These are phyloP conservation scores for Eueides isabella DNA, from an alignment of 1,140 invertebrate genomes.

Conservation along the genomic window DNA sequence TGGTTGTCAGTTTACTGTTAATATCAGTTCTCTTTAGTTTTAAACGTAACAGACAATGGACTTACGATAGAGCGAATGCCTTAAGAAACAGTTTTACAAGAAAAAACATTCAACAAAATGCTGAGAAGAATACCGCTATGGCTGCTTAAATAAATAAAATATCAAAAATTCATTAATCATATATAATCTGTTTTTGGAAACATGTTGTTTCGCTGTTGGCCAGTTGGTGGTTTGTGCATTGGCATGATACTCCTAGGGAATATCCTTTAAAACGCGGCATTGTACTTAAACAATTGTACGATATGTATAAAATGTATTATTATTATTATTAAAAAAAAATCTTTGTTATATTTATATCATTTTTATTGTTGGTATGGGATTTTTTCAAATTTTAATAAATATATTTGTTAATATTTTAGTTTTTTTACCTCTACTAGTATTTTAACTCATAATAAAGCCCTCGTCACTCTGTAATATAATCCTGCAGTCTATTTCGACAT, in stretches of 20 bases:
- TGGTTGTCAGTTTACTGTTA: slow-evolving; percentile 42
- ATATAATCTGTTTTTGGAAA: background rate
- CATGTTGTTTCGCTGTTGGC: background rate
- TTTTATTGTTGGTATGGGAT: background rate
- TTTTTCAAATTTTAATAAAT: background rate
- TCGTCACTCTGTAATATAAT: too few species aligned
- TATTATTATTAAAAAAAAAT: background rate
- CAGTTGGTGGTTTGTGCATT: too few species aligned
- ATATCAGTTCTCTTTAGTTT: slow-evolving; percentile 37
- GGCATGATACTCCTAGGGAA: background rate
- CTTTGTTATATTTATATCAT: slow-evolving; percentile 2
- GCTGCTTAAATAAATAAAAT: slow-evolving; percentile 39
- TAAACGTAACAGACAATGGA: slow-evolving; percentile 59
- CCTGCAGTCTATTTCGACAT: too few species aligned
- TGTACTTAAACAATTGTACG: background rate
- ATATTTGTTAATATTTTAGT: background rate
- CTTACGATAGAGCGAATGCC: slow-evolving; percentile 31
- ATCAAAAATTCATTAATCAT: background rate
- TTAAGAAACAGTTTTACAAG: slow-evolving; percentile 48
- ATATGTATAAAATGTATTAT: background rate
- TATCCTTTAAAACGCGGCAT: background rate
- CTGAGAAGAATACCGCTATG: slow-evolving; percentile 43
- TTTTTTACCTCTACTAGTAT: background rate
- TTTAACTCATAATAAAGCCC: too few species aligned
- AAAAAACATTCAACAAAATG: slow-evolving; percentile 36